A percentile compares a stretch with the other conserved stretches of the same genome.
Conservation (phyloP, 2,888 invertebrate genomes). For the Ophion ellenae region DNA sequence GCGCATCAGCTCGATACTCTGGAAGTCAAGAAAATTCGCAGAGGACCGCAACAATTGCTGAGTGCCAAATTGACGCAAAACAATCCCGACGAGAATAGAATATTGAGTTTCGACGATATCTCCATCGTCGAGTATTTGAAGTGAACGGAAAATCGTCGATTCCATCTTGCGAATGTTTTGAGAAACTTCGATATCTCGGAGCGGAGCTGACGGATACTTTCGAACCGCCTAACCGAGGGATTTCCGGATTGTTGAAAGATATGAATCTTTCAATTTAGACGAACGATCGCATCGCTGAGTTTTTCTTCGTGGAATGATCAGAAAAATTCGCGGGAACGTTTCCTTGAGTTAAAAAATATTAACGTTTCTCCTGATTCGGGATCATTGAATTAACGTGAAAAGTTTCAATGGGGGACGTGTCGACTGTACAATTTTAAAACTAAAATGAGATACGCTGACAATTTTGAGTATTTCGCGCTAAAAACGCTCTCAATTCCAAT, state of each 20-base stretch:
- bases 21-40: slow-evolving; percentile 72
- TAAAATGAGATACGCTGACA: background rate
- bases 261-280: background rate
- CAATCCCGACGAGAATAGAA: slow-evolving; percentile 70
- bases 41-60: slow-evolving; percentile 68
- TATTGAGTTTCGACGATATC: slow-evolving; percentile 77
- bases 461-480: background rate
- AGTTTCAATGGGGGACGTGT: background rate
- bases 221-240: background rate
- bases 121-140: slow-evolving; percentile 77
- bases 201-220: background rate
- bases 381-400: background rate
- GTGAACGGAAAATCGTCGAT: slow-evolving; percentile 49
- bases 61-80: slow-evolving; percentile 72
- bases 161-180: background rate
- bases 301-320: background rate
- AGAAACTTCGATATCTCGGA: background rate
- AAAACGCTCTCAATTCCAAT: background rate
- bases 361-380: background rate
- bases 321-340: background rate
- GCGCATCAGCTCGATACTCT: slow-evolving; percentile 76
- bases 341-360: background rate
- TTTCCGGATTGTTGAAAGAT: background rate
- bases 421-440: background rate
- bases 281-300: background rate